Conservation (phyloP, 1,140 invertebrate genomes). For the Anastrepha ludens region DNA sequence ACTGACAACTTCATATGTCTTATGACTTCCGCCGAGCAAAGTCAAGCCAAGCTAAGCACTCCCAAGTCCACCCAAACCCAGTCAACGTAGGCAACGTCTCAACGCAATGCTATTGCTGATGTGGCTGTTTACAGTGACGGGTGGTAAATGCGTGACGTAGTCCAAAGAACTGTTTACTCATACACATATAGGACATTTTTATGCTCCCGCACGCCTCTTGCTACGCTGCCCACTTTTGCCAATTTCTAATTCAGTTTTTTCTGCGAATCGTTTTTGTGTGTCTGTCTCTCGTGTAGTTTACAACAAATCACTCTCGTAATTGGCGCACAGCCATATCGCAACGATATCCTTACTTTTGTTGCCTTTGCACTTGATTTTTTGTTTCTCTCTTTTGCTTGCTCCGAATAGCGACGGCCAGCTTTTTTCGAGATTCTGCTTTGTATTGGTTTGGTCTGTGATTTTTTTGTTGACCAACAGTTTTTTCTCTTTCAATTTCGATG, state of each 20-base stretch:
- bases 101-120: background rate
- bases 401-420: background rate
- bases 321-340: constrained; percentile 54
- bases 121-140: background rate
- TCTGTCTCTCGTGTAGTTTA: background rate
- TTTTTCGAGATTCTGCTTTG: constrained; percentile 8
- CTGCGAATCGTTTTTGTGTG: background rate
- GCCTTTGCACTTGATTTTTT: background rate
- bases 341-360: constrained; percentile 1
- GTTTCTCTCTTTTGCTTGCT: constrained; percentile 14
- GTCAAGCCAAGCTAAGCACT: background rate
- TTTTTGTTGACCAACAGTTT: background rate
- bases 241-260: constrained; percentile 11
- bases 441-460: background rate
- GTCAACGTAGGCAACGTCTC: background rate
- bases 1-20: constrained; percentile 59
- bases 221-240: background rate
- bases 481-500: background rate
- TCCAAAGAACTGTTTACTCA: background rate
- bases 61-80: background rate
- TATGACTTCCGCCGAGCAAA: constrained; percentile 56
- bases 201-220: background rate
- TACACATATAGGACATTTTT: background rate
- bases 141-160: background rate
- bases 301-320: constrained; percentile 59